Evolutionary conservation across 2,797 vertebrate species (phyloP).

Genomic region (Poecilia wingei): DNA sequence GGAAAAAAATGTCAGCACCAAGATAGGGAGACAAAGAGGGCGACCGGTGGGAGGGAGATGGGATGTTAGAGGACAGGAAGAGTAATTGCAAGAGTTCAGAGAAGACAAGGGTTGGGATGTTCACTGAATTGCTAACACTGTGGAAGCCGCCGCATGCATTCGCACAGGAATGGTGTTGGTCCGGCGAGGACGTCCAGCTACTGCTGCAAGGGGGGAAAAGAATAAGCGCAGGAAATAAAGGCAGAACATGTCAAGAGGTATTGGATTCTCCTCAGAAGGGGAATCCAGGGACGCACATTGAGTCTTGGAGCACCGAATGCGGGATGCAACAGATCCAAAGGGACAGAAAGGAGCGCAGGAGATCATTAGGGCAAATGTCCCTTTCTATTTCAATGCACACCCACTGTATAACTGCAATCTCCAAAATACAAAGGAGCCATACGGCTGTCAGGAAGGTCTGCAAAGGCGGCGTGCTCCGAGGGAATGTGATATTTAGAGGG

Average conservation of each 20-base stretch:
- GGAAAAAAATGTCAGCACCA: constrained; percentile 40
- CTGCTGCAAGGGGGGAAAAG: constrained; percentile 46
- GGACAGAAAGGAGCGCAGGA: constrained; percentile 50
- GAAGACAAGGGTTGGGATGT: constrained; percentile 69
- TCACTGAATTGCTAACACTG: constrained; percentile 68
- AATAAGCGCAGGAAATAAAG: constrained; percentile 31
- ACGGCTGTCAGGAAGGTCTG: constrained; percentile 37
- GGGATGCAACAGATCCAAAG: constrained; percentile 50
- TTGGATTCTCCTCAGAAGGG: constrained; percentile 50
- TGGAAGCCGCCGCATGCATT: constrained; percentile 59
- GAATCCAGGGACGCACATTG: constrained; percentile 23
- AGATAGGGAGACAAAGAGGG: constrained; percentile 35
- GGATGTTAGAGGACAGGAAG: constrained; percentile 47
- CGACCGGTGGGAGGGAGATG: constrained; percentile 19
- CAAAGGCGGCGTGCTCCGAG: constrained; percentile 29
- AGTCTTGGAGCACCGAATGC: constrained; percentile 36
- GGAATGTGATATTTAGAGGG: constrained; percentile 33
- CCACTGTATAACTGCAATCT: constrained; percentile 50
- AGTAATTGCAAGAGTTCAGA: constrained; percentile 72
- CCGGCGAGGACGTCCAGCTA: constrained; percentile 50
- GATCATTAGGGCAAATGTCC: constrained; percentile 70
- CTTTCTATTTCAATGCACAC: constrained; percentile 66
- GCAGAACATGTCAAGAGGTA: constrained; percentile 35
- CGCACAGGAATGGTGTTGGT: constrained; percentile 42
- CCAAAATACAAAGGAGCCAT: constrained; percentile 53